Evolutionary conservation across 2,113 vertebrate species (phyloP), one percentile per base, ranked within the genome.

Genomic region (Aptenodytes patagonicus): DNA sequence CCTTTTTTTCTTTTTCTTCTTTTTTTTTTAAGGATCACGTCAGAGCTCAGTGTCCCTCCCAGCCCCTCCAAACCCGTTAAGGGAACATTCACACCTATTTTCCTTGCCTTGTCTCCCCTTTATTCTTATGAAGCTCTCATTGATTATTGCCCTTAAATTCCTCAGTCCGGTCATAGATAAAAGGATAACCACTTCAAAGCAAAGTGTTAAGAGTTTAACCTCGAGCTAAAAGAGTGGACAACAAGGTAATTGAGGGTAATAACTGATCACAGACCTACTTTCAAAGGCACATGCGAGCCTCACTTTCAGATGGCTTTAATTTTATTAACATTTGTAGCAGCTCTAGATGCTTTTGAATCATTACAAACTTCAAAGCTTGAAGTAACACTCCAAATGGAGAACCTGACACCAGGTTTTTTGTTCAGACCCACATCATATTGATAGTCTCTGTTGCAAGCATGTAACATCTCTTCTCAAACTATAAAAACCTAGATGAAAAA

Each of bases 101-200:
- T 72, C 91, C 91, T 87, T 92, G 95, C 96, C 96, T 97, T 51
- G 68, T 97, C 98, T 98, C 98, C 98, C 97, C 98, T 97, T 97
- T 98, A 98, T 98, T 99, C 99, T 98, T 98, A 98, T 98, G 99
- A 99, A 99, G 98, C 98, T 98, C 98, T 99, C 98, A 98, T 98
- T 99, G 98, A 98, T 98, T 98, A 99, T 99, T 99, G 99, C 99
- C 99, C 98, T 98, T 98, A 98, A 99, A 99, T 99, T 99, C 99
- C 99, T 99, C 97, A 97, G 99, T 99, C 98, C 98, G 98, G 99
- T 98, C 99, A 98, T 98, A 99, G 99, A 99, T 99, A 99, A 99
- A 99, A 99, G 99, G 99, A 99, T 99, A 99, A 99, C 98, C 96
- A 99, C 99, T 99, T 99, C 99, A 99, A 99, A 99, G 99, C 97